These are phyloP conservation scores for Allophyes oxyacanthae DNA, from an alignment of 2,888 invertebrate species.

Conservation along the genomic window DNA sequence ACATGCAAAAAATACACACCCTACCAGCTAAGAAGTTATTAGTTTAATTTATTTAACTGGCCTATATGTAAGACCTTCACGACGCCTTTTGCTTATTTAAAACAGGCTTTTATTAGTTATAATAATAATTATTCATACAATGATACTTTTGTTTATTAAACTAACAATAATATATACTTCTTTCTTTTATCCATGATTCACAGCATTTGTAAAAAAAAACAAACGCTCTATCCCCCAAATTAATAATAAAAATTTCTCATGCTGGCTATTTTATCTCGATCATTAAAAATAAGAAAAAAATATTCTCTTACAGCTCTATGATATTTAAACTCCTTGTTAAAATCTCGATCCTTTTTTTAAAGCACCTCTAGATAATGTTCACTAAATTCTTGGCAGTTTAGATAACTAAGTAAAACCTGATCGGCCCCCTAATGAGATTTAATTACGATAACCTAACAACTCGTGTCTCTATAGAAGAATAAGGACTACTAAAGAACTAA, in stretches of 20 bases:
- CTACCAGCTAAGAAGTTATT: conserved; percentile 16
- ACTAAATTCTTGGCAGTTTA: conserved; percentile 1
- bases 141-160: no score
- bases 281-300: not conserved
- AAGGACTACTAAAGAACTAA: conserved; percentile 3
- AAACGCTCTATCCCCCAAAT: no score
- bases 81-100: not conserved
- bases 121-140: not conserved
- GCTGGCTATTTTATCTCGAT: not conserved
- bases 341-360: conserved; percentile 13
- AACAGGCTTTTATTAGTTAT: not conserved
- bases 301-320: not conserved
- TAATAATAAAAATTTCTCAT: not conserved
- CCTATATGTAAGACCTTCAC: not conserved
- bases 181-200: no score
- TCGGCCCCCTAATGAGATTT: conserved; percentile 34
- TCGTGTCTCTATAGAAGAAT: conserved; percentile 2
- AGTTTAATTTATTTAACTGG: conserved; percentile 19
- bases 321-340: not conserved
- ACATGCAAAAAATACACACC: conserved; percentile 49
- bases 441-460: conserved; percentile 31
- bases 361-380: not conserved
- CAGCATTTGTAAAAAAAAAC: no score
- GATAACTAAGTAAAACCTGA: conserved; percentile 19
- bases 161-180: no score